Evolutionary conservation across 2,888 invertebrate species (phyloP).

Genomic region (Trissolcus japonicus): DNA sequence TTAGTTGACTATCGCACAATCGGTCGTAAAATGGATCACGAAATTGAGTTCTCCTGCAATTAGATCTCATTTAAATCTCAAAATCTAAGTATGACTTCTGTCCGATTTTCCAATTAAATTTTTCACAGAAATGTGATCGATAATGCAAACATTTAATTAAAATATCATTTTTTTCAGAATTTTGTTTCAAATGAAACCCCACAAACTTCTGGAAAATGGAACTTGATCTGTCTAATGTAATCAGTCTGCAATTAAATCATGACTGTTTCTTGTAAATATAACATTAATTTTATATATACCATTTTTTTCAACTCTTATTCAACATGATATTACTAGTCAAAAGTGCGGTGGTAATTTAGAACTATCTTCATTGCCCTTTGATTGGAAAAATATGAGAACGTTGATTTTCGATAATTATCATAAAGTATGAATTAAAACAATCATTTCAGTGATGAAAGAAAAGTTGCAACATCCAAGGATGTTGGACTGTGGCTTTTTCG

Average conservation of each 20-base stretch:
- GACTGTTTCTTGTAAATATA: neutral
- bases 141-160: no score
- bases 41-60: slow-evolving; percentile 20
- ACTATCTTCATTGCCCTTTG: neutral
- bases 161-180: no score
- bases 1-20: slow-evolving; percentile 9
- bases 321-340: neutral
- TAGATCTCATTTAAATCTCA: slow-evolving; percentile 10
- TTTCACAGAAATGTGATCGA: no score
- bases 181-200: no score
- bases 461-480: no score
- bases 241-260: neutral
- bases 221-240: no score
- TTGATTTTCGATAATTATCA: no score
- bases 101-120: neutral
- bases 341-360: neutral
- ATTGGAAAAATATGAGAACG: no score
- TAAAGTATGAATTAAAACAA: no score
- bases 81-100: neutral
- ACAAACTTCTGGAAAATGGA: no score
- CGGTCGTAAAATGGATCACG: slow-evolving; percentile 18
- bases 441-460: no score
- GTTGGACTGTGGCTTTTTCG: no score
- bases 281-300: neutral
- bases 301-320: neutral